Conservation (phyloP, 1,140 invertebrate species). For the Dreissena polymorpha region DNA sequence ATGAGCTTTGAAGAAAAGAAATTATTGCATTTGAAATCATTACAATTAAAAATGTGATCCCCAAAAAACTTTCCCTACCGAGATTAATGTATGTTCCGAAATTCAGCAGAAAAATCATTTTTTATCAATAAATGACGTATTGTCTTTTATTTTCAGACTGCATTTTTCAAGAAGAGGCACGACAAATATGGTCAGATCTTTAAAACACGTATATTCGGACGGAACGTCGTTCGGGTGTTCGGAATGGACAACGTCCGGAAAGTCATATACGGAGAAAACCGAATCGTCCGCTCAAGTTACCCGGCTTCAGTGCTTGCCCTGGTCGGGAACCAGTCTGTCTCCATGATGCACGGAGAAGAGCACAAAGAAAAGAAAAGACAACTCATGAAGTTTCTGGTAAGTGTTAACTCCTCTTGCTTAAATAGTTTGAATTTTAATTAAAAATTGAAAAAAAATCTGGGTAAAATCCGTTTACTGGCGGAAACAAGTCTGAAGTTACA, state of each 20-base stretch:
- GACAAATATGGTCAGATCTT: conserved; percentile 64
- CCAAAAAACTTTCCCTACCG: no score
- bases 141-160: conserved; percentile 29
- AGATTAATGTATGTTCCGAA: no score
- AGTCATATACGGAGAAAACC: conserved; percentile 67
- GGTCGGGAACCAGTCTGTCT: conserved; percentile 60
- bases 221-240: conserved; percentile 66
- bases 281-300: conserved; percentile 65
- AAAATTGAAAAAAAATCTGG: no score
- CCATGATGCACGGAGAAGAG: conserved; percentile 54
- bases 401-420: neutral
- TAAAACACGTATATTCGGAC: conserved; percentile 69
- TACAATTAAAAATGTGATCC: no score
- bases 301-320: conserved; percentile 61
- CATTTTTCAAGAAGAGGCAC: conserved; percentile 61
- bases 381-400: conserved; percentile 62
- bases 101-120: no score
- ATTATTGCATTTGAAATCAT: no score
- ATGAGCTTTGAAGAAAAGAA: no score
- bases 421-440: no score
- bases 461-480: no score
- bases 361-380: conserved; percentile 59
- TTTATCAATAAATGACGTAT: neutral
- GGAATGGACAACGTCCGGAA: conserved; percentile 66
- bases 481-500: no score